Evolutionary conservation across 2,888 invertebrate genomes (phyloP).

Genomic region (Mythimna pallens): DNA sequence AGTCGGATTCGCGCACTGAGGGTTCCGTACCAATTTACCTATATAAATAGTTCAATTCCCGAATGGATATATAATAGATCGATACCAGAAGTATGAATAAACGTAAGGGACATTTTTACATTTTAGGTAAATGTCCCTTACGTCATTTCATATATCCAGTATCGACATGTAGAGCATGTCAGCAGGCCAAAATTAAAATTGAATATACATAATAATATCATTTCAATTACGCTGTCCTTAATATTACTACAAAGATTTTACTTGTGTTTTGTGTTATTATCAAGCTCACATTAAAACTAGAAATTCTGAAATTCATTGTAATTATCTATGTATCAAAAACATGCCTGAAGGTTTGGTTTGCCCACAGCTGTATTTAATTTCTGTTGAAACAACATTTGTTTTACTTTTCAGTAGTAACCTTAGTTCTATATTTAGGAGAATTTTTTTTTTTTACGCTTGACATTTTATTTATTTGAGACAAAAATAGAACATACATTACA

Average conservation of each 20-base stretch:
- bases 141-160: no score
- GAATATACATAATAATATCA: neutral
- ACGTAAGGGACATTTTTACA: no score
- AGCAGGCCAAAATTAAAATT: neutral
- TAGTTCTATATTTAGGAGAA: neutral
- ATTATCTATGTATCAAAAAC: neutral
- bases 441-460: neutral
- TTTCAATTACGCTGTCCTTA: neutral
- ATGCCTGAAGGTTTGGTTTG: neutral
- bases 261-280: neutral
- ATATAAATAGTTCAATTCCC: no score
- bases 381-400: neutral
- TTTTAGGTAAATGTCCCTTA: no score
- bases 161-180: neutral
- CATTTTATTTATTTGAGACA: no score
- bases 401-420: neutral
- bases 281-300: neutral
- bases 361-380: constrained; percentile 22
- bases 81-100: no score
- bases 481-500: no score
- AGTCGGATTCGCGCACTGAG: no score
- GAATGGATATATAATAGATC: no score
- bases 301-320: neutral
- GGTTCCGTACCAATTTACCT: no score
- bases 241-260: neutral